Base-by-base conservation (phyloP, 1,140 invertebrate genomes). In the Pogonus chalceus region DNA sequence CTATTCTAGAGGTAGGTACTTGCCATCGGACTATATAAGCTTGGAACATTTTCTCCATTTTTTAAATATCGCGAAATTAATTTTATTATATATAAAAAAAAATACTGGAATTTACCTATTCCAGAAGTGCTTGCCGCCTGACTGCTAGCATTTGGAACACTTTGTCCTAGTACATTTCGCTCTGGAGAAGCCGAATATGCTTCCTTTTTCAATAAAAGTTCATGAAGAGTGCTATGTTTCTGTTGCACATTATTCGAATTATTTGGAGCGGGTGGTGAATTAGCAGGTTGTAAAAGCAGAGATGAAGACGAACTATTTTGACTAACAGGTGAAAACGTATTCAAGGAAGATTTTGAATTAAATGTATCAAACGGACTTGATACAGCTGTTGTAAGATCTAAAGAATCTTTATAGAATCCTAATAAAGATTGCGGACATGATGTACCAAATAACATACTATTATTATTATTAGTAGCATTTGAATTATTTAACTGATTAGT, bases 161-260 rank as follows among this genome's bases (percentile, higher is more conserved):
- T 80, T 54, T 82, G 79, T 12, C 79, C 81, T 35, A 81, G 59
- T 18, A 73, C 61, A 26, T 71, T 69, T 58, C 73, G 71, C 63
- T 80, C 77, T 61, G 79, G 75, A 18, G 76, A 73, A 35, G 63
- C 62, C 20, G 70, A 67, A 56, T 70, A 73, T 31, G 74, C 72
- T 39, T 69, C 71, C 61, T 73, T 76, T 65, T 78, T 81, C 66
- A 84, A 72, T 7, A 88, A 65, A n/a, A 87, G 59, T 56, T 86
- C 83, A 54, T 86, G 83, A 43, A 81, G 59, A 0, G 72, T 73
- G 65, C 67, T 72, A 49, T 71, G 72, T 58, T 71, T 70, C 50
- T 76, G 74, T 63, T 68, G 78, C 59, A 72, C 63, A 49, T 69
- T 56, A 65, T 54, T 74, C 71, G 24, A 75, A 69, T 62, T 72